phyloP scores from a whole-genome alignment of 2,113 vertebrate genomes.

The Tachysurus vachellii region DNA sequence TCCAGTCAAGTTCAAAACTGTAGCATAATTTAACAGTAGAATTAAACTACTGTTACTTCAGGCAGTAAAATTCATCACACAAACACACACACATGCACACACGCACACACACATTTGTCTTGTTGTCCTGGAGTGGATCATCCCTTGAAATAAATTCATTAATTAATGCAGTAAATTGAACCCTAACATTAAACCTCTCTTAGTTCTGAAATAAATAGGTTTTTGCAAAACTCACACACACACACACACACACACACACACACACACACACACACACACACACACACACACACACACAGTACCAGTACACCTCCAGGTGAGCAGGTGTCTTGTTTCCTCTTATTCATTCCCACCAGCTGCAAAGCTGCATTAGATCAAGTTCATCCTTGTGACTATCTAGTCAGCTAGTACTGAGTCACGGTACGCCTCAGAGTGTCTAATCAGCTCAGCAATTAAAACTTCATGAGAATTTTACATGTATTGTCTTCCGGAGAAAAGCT shows the following conservation, averaged over 20 bases:
- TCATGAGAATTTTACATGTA: conserved; percentile 55
- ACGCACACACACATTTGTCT: background rate
- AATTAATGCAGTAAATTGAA: no score
- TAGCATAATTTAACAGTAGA: background rate
- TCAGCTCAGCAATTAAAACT: conserved; percentile 64
- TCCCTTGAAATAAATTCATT: background rate
- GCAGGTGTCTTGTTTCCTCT: conserved; percentile 38
- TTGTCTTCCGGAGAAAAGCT: conserved; percentile 38
- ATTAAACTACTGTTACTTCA: no score
- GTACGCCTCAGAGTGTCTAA: conserved; percentile 47
- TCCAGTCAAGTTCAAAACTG: background rate
- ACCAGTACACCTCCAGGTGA: conserved; percentile 28
- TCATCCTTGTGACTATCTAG: conserved; percentile 37
- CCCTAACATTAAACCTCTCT: background rate
- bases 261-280: conserved; percentile 10
- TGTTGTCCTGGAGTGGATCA: background rate
- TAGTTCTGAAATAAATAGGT: background rate
- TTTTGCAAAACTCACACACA: background rate
- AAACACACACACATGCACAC: background rate
- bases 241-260: conserved; percentile 23
- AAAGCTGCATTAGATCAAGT: conserved; percentile 49
- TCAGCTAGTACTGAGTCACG: conserved; percentile 29
- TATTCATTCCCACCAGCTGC: conserved; percentile 36
- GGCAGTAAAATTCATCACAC: background rate
- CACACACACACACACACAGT: conserved; percentile 31